A percentile compares a stretch with the other conserved stretches of the same genome.
These are phyloP conservation scores for Pandemis heparana DNA, from an alignment of 2,888 invertebrate species.

Conservation along the genomic window DNA sequence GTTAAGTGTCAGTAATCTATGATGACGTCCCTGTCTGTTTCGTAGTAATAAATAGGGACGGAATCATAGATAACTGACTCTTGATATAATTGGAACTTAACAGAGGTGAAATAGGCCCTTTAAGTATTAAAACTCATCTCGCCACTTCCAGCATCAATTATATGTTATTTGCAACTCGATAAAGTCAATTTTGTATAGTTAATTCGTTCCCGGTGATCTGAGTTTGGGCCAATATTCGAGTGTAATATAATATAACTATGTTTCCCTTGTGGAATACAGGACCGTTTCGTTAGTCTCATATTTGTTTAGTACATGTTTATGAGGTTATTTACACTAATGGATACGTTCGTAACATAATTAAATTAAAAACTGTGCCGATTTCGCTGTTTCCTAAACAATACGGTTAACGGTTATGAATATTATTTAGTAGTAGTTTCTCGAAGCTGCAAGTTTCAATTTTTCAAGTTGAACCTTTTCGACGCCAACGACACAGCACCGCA, in stretches of 20 bases:
- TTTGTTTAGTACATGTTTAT: constrained; percentile 38
- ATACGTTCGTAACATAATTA: constrained; percentile 15
- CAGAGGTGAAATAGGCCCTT: no score
- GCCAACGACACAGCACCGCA: no score
- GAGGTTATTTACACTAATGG: constrained; percentile 33
- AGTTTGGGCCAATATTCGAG: not conserved
- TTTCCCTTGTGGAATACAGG: not conserved
- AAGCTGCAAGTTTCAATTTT: no score
- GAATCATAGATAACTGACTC: no score
- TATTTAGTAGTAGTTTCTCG: not conserved
- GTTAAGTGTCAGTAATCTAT: no score
- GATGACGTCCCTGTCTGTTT: no score
- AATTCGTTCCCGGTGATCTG: constrained; percentile 11
- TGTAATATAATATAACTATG: not conserved
- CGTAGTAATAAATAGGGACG: no score
- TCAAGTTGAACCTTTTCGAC: no score
- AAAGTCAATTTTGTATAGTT: constrained; percentile 33
- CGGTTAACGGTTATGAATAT: not conserved
- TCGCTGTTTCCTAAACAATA: constrained; percentile 20
- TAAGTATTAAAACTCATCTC: constrained; percentile 9
- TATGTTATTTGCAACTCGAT: constrained; percentile 8
- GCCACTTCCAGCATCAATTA: constrained; percentile 3
- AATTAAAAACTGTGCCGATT: constrained; percentile 29
- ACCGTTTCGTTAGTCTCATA: constrained; percentile 22
- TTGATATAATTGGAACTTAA: no score